A percentile compares a stretch with the other conserved stretches of the same genome.
These are phyloP conservation scores for Xyrichtys novacula DNA, from an alignment of 2,797 vertebrate genomes.

Conservation along the genomic window DNA sequence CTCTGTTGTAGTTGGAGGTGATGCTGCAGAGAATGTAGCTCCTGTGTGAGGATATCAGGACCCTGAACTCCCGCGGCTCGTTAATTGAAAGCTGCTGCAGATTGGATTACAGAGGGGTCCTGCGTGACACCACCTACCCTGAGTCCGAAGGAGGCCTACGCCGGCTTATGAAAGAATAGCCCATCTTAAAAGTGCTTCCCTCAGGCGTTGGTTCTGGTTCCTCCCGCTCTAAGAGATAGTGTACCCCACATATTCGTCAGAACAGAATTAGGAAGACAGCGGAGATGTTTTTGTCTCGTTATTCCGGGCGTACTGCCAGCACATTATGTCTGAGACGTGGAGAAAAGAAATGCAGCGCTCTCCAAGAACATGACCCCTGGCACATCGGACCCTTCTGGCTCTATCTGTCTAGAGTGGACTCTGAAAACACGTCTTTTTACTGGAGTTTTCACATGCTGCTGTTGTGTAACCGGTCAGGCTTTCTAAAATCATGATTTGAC, in stretches of 20 bases:
- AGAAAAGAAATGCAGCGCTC: conserved; percentile 67
- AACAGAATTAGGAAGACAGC: conserved; percentile 46
- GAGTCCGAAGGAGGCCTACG: conserved; percentile 42
- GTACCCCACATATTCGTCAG: conserved; percentile 24
- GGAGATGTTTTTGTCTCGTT: conserved; percentile 69
- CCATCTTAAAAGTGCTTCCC: conserved; percentile 8
- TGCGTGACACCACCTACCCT: conserved; percentile 64
- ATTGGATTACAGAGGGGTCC: conserved; percentile 69
- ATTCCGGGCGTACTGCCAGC: conserved; percentile 71
- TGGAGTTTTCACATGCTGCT: conserved; percentile 4
- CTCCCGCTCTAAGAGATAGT: conserved; percentile 34
- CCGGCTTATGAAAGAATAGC: conserved; percentile 14
- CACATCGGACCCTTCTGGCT: conserved; percentile 43
- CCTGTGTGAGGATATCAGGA: conserved; percentile 67
- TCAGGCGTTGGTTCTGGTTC: conserved; percentile 18
- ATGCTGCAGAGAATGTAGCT: conserved; percentile 59
- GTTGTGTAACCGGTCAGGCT: conserved; percentile 1
- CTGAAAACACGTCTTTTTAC: conserved; percentile 46
- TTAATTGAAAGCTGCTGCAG: conserved; percentile 78
- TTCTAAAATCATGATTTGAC: conserved; percentile 14
- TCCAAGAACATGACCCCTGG: conserved; percentile 61
- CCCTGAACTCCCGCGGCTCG: conserved; percentile 60
- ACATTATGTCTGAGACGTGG: conserved; percentile 70
- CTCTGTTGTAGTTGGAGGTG: conserved; percentile 37
- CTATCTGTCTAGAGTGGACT: conserved; percentile 57